phyloP scores from a whole-genome alignment of 2,888 invertebrate genomes.

The Ephialtes manifestator region DNA sequence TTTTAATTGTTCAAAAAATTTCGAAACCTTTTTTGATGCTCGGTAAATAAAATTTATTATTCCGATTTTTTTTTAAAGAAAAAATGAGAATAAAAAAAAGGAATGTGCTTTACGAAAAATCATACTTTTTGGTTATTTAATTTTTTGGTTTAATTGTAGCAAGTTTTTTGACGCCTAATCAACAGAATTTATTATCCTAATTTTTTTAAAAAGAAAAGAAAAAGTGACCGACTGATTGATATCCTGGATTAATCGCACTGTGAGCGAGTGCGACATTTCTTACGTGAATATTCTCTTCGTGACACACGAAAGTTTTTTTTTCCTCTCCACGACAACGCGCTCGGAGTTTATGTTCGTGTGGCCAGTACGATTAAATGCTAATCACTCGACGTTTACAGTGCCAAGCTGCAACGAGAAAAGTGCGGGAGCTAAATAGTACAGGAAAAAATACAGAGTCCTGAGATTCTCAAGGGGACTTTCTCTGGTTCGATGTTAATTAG shows the following conservation, averaged over 20 bases:
- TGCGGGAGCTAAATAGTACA: neutral
- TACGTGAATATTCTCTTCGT: slow-evolving; percentile 63
- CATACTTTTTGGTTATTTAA: neutral
- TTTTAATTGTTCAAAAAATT: no score
- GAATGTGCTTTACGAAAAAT: no score
- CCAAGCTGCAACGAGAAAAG: slow-evolving; percentile 40
- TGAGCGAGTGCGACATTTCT: slow-evolving; percentile 26
- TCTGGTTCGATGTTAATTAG: slow-evolving; percentile 47
- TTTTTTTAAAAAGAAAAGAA: slow-evolving; percentile 1
- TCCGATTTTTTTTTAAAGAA: no score
- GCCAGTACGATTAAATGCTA: slow-evolving; percentile 64
- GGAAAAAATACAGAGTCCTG: slow-evolving; percentile 2
- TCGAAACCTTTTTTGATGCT: no score
- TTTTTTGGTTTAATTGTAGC: no score
- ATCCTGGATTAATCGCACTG: slow-evolving; percentile 47
- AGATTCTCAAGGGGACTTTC: slow-evolving; percentile 32
- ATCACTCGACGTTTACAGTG: slow-evolving; percentile 38
- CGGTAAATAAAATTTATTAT: no score
- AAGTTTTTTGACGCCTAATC: neutral
- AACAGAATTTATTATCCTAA: neutral
- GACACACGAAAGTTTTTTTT: slow-evolving; percentile 66
- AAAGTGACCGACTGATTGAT: slow-evolving; percentile 48
- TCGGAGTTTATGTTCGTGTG: slow-evolving; percentile 46
- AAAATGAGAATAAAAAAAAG: no score
- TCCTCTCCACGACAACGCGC: slow-evolving; percentile 11